These are phyloP conservation scores for Tyto alba DNA, from an alignment of 2,113 vertebrate genomes.

Conservation along the genomic window DNA sequence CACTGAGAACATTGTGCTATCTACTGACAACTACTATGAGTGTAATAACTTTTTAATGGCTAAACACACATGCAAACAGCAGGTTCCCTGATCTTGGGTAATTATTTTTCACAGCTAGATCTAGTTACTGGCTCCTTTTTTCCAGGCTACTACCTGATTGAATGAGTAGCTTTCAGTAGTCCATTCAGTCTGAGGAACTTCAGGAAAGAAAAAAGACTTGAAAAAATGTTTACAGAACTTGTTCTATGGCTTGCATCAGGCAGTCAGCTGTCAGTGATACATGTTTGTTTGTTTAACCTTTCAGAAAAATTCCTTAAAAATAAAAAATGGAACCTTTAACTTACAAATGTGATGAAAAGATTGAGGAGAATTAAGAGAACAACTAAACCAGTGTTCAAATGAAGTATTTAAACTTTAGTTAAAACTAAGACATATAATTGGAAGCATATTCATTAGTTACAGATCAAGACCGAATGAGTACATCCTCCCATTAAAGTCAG, in stretches of 20 bases:
- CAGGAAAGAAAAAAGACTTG: neutral
- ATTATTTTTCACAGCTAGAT: conserved; percentile 28
- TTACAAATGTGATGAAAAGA: neutral
- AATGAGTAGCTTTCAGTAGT: neutral
- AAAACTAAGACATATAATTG: neutral
- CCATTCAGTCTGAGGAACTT: neutral
- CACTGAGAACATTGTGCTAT: neutral
- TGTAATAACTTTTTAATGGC: neutral
- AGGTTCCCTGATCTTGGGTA: neutral
- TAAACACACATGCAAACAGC: conserved; percentile 3
- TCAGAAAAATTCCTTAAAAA: neutral
- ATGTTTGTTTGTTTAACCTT: neutral
- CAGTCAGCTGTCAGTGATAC: neutral
- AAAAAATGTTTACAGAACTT: neutral
- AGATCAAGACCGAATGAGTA: neutral
- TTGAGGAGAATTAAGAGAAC: neutral
- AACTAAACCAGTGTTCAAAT: neutral
- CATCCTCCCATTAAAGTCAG: neutral
- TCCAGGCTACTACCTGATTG: neutral
- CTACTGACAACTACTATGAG: neutral
- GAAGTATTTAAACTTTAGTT: neutral
- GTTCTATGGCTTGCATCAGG: neutral
- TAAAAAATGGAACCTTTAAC: neutral
- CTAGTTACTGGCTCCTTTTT: neutral
- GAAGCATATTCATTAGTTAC: neutral